phyloP scores from a whole-genome alignment of 2,797 vertebrate species.

The Peromyscus melanophrys region DNA sequence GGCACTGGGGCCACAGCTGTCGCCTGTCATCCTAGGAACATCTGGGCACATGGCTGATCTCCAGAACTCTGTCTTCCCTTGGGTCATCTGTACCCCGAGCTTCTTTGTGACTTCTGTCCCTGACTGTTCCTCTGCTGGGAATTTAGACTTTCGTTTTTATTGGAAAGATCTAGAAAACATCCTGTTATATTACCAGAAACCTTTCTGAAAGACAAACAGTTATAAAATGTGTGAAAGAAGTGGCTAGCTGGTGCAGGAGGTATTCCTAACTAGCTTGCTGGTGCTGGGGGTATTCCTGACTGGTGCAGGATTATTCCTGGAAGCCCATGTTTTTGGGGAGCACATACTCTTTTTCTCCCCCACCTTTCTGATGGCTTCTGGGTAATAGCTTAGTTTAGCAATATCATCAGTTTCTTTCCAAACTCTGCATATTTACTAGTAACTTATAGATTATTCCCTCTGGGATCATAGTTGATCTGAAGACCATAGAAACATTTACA shows the following conservation, averaged over 20 bases:
- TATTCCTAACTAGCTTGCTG: no score
- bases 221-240: conserved; percentile 25
- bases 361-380: not conserved
- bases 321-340: not conserved
- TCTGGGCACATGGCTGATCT: conserved; percentile 57
- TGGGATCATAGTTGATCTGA: not conserved
- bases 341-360: not conserved
- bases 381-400: not conserved
- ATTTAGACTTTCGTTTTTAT: conserved; percentile 67
- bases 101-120: conserved; percentile 39
- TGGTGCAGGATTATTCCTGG: not conserved
- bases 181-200: conserved; percentile 68
- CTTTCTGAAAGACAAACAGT: conserved; percentile 62
- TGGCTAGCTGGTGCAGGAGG: not conserved
- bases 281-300: no score
- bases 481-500: not conserved
- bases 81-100: not conserved
- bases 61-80: conserved; percentile 62
- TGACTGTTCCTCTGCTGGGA: conserved; percentile 56
- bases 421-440: not conserved
- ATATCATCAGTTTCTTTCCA: not conserved
- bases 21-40: conserved; percentile 64
- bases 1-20: not conserved
- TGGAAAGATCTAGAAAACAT: conserved; percentile 76
- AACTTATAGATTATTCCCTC: conserved; percentile 14